Evolutionary conservation across 2,797 vertebrate genomes (phyloP).

Genomic region (Lophotriccus pileatus): DNA sequence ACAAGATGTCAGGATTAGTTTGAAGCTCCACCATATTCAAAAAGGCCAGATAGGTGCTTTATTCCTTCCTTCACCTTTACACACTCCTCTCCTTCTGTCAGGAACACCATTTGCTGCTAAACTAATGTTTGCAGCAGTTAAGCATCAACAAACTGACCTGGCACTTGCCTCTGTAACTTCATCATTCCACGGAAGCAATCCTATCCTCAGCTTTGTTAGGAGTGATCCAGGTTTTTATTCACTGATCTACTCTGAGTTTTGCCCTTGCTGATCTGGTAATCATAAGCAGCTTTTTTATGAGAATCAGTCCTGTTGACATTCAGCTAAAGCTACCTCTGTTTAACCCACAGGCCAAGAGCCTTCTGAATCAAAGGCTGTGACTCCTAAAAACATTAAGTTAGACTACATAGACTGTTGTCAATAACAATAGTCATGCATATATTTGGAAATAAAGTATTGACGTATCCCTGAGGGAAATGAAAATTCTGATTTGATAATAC

Average conservation of each 20-base stretch:
- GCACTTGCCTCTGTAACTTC: neutral
- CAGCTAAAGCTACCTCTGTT: neutral
- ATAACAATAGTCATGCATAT: neutral
- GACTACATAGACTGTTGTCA: neutral
- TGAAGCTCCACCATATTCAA: neutral
- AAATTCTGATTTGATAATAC: neutral
- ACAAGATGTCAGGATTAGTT: neutral
- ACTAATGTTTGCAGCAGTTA: neutral
- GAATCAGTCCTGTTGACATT: neutral
- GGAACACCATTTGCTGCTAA: neutral
- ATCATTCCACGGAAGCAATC: neutral
- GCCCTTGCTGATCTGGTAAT: neutral
- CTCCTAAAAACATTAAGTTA: neutral
- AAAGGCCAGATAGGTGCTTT: neutral
- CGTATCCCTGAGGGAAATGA: neutral
- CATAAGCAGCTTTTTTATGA: neutral
- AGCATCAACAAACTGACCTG: neutral
- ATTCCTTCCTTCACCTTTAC: neutral
- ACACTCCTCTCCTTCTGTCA: neutral
- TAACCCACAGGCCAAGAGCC: neutral
- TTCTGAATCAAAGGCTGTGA: neutral
- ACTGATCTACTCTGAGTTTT: neutral
- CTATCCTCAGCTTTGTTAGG: neutral
- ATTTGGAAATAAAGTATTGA: constrained; percentile 16
- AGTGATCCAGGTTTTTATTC: neutral